phyloP scores from a whole-genome alignment of 2,888 invertebrate species.

The Acanthopleura granulata region DNA sequence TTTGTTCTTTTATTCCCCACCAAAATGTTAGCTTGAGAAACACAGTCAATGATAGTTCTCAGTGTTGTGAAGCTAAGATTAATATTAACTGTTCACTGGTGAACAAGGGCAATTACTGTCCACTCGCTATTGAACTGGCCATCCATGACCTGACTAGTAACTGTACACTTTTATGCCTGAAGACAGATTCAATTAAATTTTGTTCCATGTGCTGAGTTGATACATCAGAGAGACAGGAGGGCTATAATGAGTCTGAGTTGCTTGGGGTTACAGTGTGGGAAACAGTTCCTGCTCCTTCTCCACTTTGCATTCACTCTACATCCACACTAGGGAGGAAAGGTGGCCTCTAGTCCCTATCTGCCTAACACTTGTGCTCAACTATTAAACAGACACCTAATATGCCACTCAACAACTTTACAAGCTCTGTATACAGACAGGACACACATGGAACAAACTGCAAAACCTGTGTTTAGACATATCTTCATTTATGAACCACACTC shows the following conservation, averaged over 20 bases:
- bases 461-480: no score
- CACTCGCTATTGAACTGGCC: neutral
- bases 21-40: no score
- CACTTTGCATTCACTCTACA: neutral
- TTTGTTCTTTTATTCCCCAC: no score
- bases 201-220: conserved; percentile 2
- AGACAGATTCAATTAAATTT: conserved; percentile 16
- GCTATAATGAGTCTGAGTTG: neutral
- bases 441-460: no score
- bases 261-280: neutral
- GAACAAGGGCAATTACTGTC: no score
- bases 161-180: conserved; percentile 4
- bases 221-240: conserved; percentile 1
- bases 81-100: no score
- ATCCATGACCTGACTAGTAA: conserved; percentile 1
- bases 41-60: no score
- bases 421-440: no score
- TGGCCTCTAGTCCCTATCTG: neutral
- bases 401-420: neutral
- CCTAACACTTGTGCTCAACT: neutral
- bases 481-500: no score
- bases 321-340: neutral
- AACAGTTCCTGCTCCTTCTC: neutral
- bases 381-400: neutral
- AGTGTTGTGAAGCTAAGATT: no score